These are phyloP conservation scores for Ichneumoninae sp. DNA, from an alignment of 2,888 invertebrate species.

Conservation along the genomic window DNA sequence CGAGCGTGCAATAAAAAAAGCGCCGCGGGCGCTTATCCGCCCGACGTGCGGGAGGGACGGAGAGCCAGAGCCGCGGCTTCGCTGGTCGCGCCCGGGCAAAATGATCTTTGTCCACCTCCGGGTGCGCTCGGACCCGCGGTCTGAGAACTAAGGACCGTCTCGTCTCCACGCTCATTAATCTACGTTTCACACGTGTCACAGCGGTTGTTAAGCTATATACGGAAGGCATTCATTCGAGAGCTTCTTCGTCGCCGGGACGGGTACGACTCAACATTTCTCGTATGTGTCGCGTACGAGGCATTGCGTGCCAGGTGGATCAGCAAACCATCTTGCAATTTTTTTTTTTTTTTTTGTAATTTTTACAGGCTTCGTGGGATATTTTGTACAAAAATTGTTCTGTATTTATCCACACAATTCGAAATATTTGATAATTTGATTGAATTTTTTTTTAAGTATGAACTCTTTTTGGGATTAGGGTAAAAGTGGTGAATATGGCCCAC, in stretches of 20 bases:
- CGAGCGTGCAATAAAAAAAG: slow-evolving; percentile 21
- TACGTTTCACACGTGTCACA: slow-evolving; percentile 75
- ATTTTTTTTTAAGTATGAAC: too few species aligned
- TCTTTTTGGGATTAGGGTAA: too few species aligned
- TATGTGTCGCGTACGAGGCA: not conserved
- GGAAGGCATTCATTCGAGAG: slow-evolving; percentile 10
- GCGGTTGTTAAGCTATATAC: slow-evolving; percentile 9
- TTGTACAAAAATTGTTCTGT: too few species aligned
- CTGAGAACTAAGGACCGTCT: slow-evolving; percentile 42
- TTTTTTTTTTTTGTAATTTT: not conserved
- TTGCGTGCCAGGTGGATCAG: not conserved
- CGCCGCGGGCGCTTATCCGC: slow-evolving; percentile 1
- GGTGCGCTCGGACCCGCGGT: slow-evolving; percentile 4
- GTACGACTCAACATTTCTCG: not conserved
- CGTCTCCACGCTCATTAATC: slow-evolving; percentile 72
- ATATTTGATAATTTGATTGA: too few species aligned
- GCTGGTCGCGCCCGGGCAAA: slow-evolving; percentile 38
- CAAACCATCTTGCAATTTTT: not conserved
- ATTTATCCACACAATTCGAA: too few species aligned
- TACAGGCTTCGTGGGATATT: too few species aligned
- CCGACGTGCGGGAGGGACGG: not conserved
- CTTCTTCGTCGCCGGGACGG: not conserved
- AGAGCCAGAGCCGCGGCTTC: not conserved
- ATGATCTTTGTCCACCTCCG: slow-evolving; percentile 57
- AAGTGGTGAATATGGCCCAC: too few species aligned